phyloP scores from a whole-genome alignment of 2,113 vertebrate genomes.

The Sander vitreus region DNA sequence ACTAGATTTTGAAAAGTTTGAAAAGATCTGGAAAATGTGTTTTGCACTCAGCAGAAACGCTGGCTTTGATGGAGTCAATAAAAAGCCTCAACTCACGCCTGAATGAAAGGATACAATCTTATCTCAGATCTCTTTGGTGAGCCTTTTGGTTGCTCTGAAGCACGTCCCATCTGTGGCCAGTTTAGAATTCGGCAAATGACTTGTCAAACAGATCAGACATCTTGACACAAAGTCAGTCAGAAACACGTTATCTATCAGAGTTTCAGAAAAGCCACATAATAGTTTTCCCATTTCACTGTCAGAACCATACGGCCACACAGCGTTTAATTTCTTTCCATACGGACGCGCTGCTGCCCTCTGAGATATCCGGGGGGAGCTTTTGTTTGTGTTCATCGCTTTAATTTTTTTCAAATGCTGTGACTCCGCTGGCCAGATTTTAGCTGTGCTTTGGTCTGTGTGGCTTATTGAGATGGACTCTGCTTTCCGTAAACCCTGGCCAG shows the following conservation, averaged over 20 bases:
- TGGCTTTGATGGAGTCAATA: not conserved
- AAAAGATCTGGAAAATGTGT: conserved; percentile 4
- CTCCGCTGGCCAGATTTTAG: not conserved
- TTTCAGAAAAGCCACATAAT: conserved; percentile 10
- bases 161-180: conserved; percentile 9
- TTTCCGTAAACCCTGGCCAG: not conserved
- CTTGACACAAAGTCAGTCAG: conserved; percentile 6
- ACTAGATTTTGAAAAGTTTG: not conserved
- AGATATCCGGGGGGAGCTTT: not conserved
- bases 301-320: not conserved
- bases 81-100: not conserved
- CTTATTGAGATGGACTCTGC: not conserved
- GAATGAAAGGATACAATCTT: conserved; percentile 7
- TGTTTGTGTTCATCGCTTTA: conserved; percentile 6
- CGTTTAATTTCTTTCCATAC: not conserved
- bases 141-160: not conserved
- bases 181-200: conserved; percentile 5
- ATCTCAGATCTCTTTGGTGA: not conserved
- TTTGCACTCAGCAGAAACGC: not conserved
- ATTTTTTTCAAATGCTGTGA: conserved; percentile 2
- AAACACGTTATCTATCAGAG: conserved; percentile 8
- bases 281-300: conserved; percentile 15
- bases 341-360: not conserved
- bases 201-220: not conserved
- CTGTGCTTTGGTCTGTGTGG: not conserved